Base-by-base conservation (phyloP, 2,888 invertebrate species). In the Clostera curtula region DNA sequence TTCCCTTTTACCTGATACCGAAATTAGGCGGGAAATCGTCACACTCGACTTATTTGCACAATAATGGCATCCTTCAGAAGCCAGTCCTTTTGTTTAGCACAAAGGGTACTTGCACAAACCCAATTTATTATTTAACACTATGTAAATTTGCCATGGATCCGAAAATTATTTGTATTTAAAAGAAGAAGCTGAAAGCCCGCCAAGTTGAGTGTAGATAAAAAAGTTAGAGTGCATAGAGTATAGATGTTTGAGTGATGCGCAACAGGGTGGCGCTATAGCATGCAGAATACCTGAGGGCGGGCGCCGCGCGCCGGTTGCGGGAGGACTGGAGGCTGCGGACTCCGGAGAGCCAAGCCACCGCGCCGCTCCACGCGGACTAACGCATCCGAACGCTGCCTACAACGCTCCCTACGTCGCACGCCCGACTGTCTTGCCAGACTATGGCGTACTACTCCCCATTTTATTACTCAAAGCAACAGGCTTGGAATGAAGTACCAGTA, bases 301-400 rank as follows among this genome's bases (percentile, higher is more conserved):
- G 70, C 61, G 69, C 65, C 61, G 68, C 65, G 60, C 44, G 55
- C 56, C 62, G n/a, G n/a, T n/a, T n/a, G n/a, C n/a, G 57, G 56
- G 57, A 56, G 47, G 38, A 44, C 48, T 46, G 52, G 49, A 34
- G 43, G 46, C 43, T 38, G 40, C 39, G 42, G 43, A 48, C 48
- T 49, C 40, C 45, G 45, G 39, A 40, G 45, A 41, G 51, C 40
- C 65, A 52, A 60, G 61, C 66, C 63, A 66, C 66, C 69, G 69
- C 69, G 70, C 70, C 73, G 73, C 68, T 66, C 53, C 67, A 57
- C 75, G 76, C 76, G 73, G 74, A 75, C 76, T 77, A 61, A 64
- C 71, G 73, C 60, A 51, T 40, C 40, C 47, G 49, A 43, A 40
- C 46, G 41, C 43, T 25, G 23, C 31, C 14, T 20, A 29, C 40